Conservation (phyloP, 2,797 vertebrate genomes). For the Takifugu rubripes region DNA sequence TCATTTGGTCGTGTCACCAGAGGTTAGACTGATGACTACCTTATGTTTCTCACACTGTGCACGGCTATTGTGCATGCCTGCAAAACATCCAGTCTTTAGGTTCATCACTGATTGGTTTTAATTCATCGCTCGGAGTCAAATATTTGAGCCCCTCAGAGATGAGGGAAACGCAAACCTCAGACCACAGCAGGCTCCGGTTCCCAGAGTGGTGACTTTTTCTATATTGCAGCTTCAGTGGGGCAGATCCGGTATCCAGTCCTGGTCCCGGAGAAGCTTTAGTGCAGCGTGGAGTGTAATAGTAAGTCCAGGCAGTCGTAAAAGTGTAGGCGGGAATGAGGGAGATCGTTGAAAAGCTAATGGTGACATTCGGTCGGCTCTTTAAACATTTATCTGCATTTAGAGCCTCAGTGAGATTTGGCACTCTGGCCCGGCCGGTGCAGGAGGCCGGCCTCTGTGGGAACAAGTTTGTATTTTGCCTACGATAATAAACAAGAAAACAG, state of each 20-base stretch:
- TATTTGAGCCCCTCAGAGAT: conserved; percentile 50
- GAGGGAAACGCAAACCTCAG: conserved; percentile 18
- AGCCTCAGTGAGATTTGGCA: too few relatives aligned
- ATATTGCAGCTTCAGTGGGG: conserved; percentile 26
- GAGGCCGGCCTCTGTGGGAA: conserved; percentile 55
- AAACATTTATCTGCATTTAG: too few relatives aligned
- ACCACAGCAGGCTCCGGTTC: conserved; percentile 42
- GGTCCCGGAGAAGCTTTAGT: conserved; percentile 10
- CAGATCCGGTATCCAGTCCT: conserved; percentile 9
- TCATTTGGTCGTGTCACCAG: conserved; percentile 14
- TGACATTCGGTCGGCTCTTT: too few relatives aligned
- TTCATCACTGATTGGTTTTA: conserved; percentile 23
- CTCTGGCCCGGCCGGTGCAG: conserved; percentile 7
- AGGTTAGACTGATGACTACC: conserved; percentile 26
- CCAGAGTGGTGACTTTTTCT: conserved; percentile 21
- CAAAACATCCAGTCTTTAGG: conserved; percentile 21
- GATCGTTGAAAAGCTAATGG: conserved; percentile 12
- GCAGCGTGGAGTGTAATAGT: neutral
- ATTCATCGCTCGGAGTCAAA: conserved; percentile 39
- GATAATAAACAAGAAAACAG: conserved; percentile 51
- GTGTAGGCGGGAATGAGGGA: conserved; percentile 16
- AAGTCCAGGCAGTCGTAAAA: conserved; percentile 9
- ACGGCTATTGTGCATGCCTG: neutral
- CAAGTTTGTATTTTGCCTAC: conserved; percentile 56
- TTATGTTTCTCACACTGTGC: conserved; percentile 18